Conservation (phyloP, 2,797 vertebrate genomes). For the Knipowitschia caucasica region DNA sequence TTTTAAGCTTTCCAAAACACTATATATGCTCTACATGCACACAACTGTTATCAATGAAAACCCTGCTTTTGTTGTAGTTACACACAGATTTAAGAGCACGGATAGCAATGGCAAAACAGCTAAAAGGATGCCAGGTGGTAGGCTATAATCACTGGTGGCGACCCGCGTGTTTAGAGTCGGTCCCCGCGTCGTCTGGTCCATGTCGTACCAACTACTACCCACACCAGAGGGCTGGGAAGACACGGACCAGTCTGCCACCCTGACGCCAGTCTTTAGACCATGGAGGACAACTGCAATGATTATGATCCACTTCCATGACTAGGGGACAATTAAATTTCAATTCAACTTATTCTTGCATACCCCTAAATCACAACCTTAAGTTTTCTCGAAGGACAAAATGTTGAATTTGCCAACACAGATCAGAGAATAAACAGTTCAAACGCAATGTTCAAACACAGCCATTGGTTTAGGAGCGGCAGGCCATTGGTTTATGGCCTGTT, state of each 20-base stretch:
- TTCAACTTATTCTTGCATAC: too few relatives aligned
- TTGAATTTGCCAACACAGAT: too few relatives aligned
- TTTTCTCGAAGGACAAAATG: too few relatives aligned
- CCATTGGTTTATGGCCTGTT: too few relatives aligned
- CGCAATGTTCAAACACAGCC: too few relatives aligned
- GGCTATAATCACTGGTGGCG: conserved; percentile 10
- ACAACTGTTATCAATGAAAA: conserved; percentile 50
- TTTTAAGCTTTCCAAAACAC: conserved; percentile 27
- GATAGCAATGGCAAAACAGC: conserved; percentile 46
- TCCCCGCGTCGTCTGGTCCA: too few relatives aligned
- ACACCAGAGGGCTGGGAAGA: background rate
- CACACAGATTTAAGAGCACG: conserved; percentile 45
- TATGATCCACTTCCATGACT: background rate
- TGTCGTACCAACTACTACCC: background rate
- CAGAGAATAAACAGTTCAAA: too few relatives aligned
- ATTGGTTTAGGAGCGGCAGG: too few relatives aligned
- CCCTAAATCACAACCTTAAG: too few relatives aligned
- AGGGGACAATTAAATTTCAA: too few relatives aligned
- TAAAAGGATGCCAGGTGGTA: conserved; percentile 37
- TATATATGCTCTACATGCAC: conserved; percentile 4
- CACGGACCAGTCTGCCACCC: background rate
- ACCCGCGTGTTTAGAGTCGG: conserved; percentile 22
- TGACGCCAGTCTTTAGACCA: background rate
- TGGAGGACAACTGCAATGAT: background rate
- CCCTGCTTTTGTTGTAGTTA: conserved; percentile 46